These are phyloP conservation scores for Edolisoma coerulescens DNA, from an alignment of 2,113 vertebrate species.

Conservation along the genomic window DNA sequence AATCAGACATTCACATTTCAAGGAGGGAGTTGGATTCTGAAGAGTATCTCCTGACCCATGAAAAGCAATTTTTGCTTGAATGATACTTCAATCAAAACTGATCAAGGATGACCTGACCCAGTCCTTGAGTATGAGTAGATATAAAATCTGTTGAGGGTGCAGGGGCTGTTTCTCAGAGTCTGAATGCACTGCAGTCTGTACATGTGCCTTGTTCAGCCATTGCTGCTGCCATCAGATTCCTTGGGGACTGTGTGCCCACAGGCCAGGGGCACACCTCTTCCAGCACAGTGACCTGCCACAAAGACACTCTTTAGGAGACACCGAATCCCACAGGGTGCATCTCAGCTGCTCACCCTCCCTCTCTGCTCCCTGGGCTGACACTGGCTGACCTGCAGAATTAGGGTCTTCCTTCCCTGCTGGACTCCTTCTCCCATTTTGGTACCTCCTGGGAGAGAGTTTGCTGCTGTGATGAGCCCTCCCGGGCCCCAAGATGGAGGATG, in stretches of 20 bases:
- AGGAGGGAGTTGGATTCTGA: neutral
- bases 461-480: neutral
- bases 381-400: neutral
- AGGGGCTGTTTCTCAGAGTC: neutral
- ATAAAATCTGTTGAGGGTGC: neutral
- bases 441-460: neutral
- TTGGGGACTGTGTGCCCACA: neutral
- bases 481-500: neutral
- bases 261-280: neutral
- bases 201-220: fast-evolving
- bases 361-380: neutral
- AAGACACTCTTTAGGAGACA: neutral
- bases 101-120: neutral
- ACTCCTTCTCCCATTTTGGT: neutral
- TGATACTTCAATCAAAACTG: neutral
- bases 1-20: neutral
- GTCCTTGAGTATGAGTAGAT: neutral
- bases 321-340: too few species aligned
- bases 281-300: neutral
- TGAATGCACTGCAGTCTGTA: neutral
- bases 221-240: neutral
- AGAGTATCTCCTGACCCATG: neutral
- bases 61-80: constrained; percentile 19
- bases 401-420: neutral
- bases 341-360: neutral